phyloP scores from a whole-genome alignment of 2,797 vertebrate genomes.

The Amniataba percoides region DNA sequence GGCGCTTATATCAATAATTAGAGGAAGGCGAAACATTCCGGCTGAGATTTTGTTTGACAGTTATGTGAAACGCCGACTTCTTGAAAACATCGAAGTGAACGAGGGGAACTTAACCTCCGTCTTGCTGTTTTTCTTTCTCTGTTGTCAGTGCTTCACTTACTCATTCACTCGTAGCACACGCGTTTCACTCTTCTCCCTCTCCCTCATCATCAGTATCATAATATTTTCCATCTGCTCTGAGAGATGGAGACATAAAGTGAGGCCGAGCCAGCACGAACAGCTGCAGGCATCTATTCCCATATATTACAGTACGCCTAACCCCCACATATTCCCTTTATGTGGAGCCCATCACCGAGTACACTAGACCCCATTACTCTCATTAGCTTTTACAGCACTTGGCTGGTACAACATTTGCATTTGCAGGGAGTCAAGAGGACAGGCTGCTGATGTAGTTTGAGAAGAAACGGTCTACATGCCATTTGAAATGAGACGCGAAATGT shows the following conservation, averaged over 20 bases:
- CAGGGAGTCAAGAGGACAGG: slow-evolving; percentile 51
- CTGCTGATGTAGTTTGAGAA: slow-evolving; percentile 47
- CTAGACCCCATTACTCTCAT: slow-evolving; percentile 80
- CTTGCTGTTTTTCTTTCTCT: slow-evolving; percentile 25
- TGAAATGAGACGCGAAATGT: slow-evolving; percentile 48
- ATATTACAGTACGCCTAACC: slow-evolving; percentile 73
- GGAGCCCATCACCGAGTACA: slow-evolving; percentile 71
- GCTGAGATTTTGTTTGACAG: slow-evolving; percentile 39
- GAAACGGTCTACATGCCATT: slow-evolving; percentile 31
- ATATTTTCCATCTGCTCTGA: slow-evolving; percentile 82
- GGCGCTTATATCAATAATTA: slow-evolving; percentile 35
- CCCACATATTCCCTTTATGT: slow-evolving; percentile 78
- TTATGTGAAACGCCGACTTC: slow-evolving; percentile 40
- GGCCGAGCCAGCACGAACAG: slow-evolving; percentile 74
- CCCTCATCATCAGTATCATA: slow-evolving; percentile 76
- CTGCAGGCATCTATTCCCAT: slow-evolving; percentile 76
- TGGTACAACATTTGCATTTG: slow-evolving; percentile 73
- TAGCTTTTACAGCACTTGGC: slow-evolving; percentile 80
- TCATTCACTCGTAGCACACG: slow-evolving; percentile 34
- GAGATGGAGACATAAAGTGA: slow-evolving; percentile 78
- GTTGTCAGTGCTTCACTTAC: slow-evolving; percentile 33
- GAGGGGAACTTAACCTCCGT: slow-evolving; percentile 8
- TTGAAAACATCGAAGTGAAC: slow-evolving; percentile 30
- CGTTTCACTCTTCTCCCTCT: slow-evolving; percentile 46
- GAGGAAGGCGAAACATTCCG: slow-evolving; percentile 26